Conservation (phyloP, 1,140 invertebrate species). For the Prorops nasuta region DNA sequence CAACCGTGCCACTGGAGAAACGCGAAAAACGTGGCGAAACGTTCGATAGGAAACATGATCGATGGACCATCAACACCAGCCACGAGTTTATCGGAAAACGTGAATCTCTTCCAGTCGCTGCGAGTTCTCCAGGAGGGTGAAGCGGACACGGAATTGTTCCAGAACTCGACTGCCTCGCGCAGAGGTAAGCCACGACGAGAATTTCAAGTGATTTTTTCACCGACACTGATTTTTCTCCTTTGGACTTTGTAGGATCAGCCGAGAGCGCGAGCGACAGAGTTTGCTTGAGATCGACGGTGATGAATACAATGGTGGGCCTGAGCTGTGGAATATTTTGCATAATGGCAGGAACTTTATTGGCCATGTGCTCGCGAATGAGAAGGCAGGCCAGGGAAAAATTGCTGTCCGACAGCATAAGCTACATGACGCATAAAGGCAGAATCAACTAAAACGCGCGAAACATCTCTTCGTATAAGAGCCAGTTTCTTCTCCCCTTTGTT, state of each 20-base stretch:
- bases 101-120: slow-evolving; percentile 85
- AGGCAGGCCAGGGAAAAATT: slow-evolving; percentile 58
- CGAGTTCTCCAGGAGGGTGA: slow-evolving; percentile 85
- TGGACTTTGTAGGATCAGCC: not conserved
- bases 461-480: slow-evolving; percentile 7
- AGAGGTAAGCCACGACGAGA: too few relatives aligned
- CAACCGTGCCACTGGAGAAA: slow-evolving; percentile 92
- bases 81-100: slow-evolving; percentile 74
- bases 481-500: not conserved
- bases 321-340: slow-evolving; percentile 68
- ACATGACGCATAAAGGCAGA: slow-evolving; percentile 71
- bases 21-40: slow-evolving; percentile 72
- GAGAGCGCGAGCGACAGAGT: slow-evolving; percentile 58
- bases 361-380: slow-evolving; percentile 70
- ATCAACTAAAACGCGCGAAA: slow-evolving; percentile 61
- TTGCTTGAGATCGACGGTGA: slow-evolving; percentile 73
- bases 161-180: slow-evolving; percentile 44
- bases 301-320: slow-evolving; percentile 71
- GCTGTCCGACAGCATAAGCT: slow-evolving; percentile 61
- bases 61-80: slow-evolving; percentile 49
- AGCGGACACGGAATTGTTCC: slow-evolving; percentile 62
- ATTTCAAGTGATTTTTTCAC: slow-evolving; percentile 10
- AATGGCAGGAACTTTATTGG: slow-evolving; percentile 66
- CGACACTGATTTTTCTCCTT: not conserved
- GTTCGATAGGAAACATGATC: slow-evolving; percentile 58